phyloP scores from a whole-genome alignment of 1,140 invertebrate species.

The Anastrepha ludens region DNA sequence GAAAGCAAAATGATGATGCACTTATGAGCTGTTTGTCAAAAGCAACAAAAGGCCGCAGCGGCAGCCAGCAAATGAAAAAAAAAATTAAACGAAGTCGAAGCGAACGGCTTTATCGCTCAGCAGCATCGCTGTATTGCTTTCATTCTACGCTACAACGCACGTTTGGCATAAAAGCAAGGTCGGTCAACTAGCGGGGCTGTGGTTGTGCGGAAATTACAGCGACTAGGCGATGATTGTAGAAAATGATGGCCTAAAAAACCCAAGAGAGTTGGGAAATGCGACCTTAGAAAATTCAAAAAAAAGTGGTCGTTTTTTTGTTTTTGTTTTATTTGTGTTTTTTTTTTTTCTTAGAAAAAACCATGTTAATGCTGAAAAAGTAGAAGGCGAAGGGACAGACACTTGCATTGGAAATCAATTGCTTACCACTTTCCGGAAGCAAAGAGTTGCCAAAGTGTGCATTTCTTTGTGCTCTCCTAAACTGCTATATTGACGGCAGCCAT shows the following conservation, averaged over 20 bases:
- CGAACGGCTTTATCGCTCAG: not conserved
- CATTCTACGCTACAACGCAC: too few species aligned
- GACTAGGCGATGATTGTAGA: conserved; percentile 35
- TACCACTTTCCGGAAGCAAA: conserved; percentile 15
- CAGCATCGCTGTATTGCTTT: not conserved
- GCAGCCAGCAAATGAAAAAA: not conserved
- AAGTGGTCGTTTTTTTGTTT: not conserved
- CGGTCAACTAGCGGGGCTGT: not conserved
- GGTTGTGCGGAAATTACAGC: conserved; percentile 23
- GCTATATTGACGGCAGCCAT: not conserved
- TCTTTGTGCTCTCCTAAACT: not conserved
- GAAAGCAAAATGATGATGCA: conserved; percentile 47
- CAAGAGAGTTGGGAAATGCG: not conserved
- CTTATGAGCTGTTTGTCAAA: conserved; percentile 1
- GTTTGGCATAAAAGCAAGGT: conserved; percentile 25
- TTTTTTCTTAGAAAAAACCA: not conserved
- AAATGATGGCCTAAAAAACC: not conserved
- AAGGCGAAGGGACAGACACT: not conserved
- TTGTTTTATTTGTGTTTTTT: too few species aligned
- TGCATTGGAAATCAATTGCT: conserved; percentile 47
- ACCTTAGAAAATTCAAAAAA: not conserved
- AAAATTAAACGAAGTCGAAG: not conserved
- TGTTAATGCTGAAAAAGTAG: not conserved
- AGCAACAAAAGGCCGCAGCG: not conserved
- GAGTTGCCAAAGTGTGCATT: not conserved